Evolutionary conservation across 2,113 vertebrate genomes (phyloP).

Genomic region (Callipepla californica): DNA sequence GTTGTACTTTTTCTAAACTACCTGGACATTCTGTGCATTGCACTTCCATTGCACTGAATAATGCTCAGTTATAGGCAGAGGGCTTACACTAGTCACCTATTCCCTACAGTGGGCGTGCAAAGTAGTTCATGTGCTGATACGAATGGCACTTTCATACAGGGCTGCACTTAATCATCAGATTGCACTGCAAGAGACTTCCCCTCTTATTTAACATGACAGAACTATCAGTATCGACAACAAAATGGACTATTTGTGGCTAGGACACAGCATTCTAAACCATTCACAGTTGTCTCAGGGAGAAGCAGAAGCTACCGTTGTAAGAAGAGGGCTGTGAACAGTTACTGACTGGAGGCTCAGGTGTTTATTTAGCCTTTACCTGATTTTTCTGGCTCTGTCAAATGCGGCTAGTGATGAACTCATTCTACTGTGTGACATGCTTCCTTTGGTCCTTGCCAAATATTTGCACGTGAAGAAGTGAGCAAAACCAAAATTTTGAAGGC

Average conservation of each 20-base stretch:
- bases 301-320: background rate
- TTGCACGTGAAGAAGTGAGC: constrained; percentile 42
- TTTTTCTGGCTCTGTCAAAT: background rate
- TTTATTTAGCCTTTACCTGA: background rate
- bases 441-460: constrained; percentile 6
- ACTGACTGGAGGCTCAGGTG: background rate
- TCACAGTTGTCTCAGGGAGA: background rate
- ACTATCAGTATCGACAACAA: background rate
- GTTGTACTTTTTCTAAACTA: background rate
- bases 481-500: background rate
- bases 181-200: background rate
- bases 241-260: background rate
- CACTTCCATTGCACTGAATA: background rate
- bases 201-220: background rate
- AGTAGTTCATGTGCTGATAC: background rate
- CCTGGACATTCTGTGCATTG: constrained; percentile 4
- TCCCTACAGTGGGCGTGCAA: background rate
- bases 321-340: background rate
- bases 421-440: background rate
- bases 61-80: background rate
- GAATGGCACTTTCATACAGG: background rate
- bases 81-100: background rate
- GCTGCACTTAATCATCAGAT: background rate
- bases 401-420: background rate
- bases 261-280: background rate